A percentile compares a stretch with the other conserved stretches of the same genome.
Evolutionary conservation across 2,113 vertebrate genomes (phyloP).

Genomic region (Microtus montanus): DNA sequence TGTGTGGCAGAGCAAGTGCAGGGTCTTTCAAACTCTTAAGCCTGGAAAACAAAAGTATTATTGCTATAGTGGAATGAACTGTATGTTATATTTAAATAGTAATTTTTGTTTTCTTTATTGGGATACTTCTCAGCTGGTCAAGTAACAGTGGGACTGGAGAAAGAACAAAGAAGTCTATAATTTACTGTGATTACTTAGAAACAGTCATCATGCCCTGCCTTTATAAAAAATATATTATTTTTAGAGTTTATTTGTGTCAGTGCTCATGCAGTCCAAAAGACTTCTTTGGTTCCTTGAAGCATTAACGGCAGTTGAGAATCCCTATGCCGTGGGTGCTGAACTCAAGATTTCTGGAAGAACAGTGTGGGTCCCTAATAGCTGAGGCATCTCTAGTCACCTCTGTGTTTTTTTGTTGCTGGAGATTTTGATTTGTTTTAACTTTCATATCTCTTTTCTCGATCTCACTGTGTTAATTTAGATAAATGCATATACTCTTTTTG

Average conservation of each 20-base stretch:
- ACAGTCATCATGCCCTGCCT: not conserved
- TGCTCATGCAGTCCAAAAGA: not conserved
- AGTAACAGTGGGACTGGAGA: not conserved
- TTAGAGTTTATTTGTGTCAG: not conserved
- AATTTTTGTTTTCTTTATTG: not conserved
- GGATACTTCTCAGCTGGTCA: not conserved
- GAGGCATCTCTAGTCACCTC: not conserved
- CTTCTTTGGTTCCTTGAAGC: not conserved
- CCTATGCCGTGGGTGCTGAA: not conserved
- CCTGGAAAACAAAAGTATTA: not conserved
- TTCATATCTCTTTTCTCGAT: not conserved
- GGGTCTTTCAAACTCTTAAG: slow-evolving; percentile 14
- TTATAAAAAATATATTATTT: not conserved
- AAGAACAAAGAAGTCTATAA: not conserved
- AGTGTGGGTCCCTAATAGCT: not conserved
- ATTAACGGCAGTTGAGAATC: not conserved
- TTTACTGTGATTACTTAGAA: not conserved
- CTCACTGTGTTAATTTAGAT: not conserved
- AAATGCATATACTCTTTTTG: not conserved
- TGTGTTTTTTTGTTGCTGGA: not conserved
- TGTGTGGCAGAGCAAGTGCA: slow-evolving; percentile 28
- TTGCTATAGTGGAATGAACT: not conserved
- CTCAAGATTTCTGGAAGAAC: not conserved
- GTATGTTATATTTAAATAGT: not conserved
- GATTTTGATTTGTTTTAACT: slow-evolving; percentile 2